phyloP scores from a whole-genome alignment of 35 echinoderm and acorn worm genomes.

The Lytechinus variegatus region DNA sequence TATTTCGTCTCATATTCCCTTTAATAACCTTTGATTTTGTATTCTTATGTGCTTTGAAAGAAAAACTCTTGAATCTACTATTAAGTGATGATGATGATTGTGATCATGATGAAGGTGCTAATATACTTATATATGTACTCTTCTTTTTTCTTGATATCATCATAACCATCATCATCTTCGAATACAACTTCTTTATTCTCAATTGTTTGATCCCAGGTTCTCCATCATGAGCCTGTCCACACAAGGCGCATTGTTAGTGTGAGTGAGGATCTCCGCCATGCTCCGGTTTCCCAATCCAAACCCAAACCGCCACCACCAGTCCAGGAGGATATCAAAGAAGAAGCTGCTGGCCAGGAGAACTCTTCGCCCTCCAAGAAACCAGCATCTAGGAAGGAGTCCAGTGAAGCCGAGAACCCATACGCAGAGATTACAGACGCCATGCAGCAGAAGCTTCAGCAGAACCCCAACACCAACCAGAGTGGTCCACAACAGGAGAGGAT shows the following conservation, averaged over 20 bases:
- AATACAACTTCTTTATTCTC: neutral
- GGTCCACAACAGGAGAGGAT: constrained; percentile 46
- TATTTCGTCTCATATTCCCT: too few species aligned
- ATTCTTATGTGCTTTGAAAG: too few species aligned
- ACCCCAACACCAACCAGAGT: constrained; percentile 18
- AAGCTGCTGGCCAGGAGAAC: neutral
- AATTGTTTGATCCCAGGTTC: neutral
- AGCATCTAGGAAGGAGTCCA: neutral
- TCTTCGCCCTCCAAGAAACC: neutral
- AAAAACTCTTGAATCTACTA: too few species aligned
- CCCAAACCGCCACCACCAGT: neutral
- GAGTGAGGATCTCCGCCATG: constrained; percentile 64
- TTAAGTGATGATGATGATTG: too few species aligned
- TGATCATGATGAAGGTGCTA: too few species aligned
- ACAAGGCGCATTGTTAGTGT: constrained; percentile 70
- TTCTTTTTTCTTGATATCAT: too few species aligned
- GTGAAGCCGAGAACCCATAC: constrained; percentile 64
- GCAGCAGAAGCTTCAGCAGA: constrained; percentile 22
- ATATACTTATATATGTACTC: too few species aligned
- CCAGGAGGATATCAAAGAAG: constrained; percentile 17
- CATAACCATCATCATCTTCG: too few species aligned
- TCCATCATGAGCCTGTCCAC: constrained; percentile 48
- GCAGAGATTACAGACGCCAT: constrained; percentile 61
- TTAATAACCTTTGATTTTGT: too few species aligned
- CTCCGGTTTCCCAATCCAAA: constrained; percentile 40